Base-by-base conservation (phyloP, 1,140 invertebrate genomes). In the Grapholita molesta region DNA sequence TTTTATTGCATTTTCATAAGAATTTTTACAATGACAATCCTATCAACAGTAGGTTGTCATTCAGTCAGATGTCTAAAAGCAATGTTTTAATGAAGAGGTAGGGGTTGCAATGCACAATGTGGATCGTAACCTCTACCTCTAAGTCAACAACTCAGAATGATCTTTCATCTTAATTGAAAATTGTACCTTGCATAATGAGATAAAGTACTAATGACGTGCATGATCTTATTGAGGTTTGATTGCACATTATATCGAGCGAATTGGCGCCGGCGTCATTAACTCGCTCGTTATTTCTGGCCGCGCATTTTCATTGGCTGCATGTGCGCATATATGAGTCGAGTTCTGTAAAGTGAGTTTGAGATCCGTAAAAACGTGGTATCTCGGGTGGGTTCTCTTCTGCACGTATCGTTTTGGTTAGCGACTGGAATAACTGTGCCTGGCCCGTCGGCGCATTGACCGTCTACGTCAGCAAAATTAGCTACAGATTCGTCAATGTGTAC, bases 221-320 rank as follows among this genome's bases (percentile, higher is more conserved):
- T 78, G 71, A 74, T 77, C 68, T 76, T 66, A 71, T 71, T 79
- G 77, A 80, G 75, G 70, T 81, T 79, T 79, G 75, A 80, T 80
- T 82, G 72, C 71, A 79, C 69, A 81, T 79, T 78, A 83, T 79
- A 76, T 74, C 69, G 64, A 30, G 21, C 64, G 69, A 84, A 83
- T 82, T 77, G 83, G 85, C 81, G 82, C 82, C 85, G 77, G 76
- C 77, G 83, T 81, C 82, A 83, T 86, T 87, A 87, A 87, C 81
- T 81, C 69, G 74, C 68, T 71, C 61, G 84, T 78, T 85, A 84
- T 88, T 82, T 86, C 72, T 76, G 84, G 74, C 18, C 42, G 18
- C 18, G 15, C 21, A 15, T 48, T 48, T n/a, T 11, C 8, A 24
- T 24, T 61, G 55, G 7, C 8, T 24, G 23, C 11, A 4, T 23